Evolutionary conservation across 2,797 vertebrate species (phyloP), one percentile per base, ranked within the genome.

Genomic region (Pseudochromis fuscus): DNA sequence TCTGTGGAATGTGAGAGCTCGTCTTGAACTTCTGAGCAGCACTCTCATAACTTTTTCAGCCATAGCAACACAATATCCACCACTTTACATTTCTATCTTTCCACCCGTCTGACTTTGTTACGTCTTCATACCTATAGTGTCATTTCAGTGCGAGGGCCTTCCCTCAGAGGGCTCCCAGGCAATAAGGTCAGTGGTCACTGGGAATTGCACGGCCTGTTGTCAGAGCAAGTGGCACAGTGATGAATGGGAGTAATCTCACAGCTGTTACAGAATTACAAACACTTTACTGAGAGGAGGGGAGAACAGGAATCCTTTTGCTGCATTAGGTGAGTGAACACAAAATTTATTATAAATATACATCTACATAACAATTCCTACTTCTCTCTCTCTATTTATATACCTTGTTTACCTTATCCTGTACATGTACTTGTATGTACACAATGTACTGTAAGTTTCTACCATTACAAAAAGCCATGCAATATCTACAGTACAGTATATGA

Each of bases 391-490:
- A 77, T 88, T 69, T 79, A 70, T 84, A 72, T 85, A 77, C 56
- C 67, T 81, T 84, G 27, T 80, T 81, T 68, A 76, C 56, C 75
- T 68, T 91, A 79, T 75, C 60, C 82, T 90, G 85, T 91, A 90
- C 90, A 90, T 72, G 35, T 83, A 79, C 72, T 75, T 48, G 42
- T 90, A 82, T 90, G 71, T 88, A 92, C 84, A 91, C 85, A 83
- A 75, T 84, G 68, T 79, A 75, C 67, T 65, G 65, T 87, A 77
- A 87, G 81, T 83, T 77, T 75, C 77, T 85, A 89, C 86, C 40
- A 28, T 89, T 91, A 92, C 91, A 92, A 92, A 91, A 93, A 91
- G 87, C 86, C 93, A 94, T 93, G 93, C 93, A 92, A 82, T 92
- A 92, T 92, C 85, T 92, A 92, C 82, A 92, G 77, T 90, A 89